A percentile compares a stretch with the other conserved stretches of the same genome.
Conservation (phyloP, 2,113 vertebrate genomes). For the Scalopus aquaticus region DNA sequence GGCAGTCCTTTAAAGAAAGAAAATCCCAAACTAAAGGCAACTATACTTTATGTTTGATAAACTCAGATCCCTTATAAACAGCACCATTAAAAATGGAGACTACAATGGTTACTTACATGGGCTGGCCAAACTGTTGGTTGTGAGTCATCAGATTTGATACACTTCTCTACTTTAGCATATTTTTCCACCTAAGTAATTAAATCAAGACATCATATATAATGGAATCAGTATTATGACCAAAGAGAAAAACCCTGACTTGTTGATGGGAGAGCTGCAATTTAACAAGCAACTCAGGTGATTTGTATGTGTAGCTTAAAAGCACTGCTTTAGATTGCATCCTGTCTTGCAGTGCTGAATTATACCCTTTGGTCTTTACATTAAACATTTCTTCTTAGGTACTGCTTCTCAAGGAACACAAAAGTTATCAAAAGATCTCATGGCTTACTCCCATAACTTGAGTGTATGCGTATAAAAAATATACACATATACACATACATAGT, state of each 20-base stretch:
- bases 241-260: not conserved
- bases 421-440: not conserved
- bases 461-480: not conserved
- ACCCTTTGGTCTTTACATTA: not conserved
- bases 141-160: slow-evolving; percentile 93
- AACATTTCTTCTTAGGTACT: not conserved
- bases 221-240: not conserved
- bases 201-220: slow-evolving; percentile 17
- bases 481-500: not conserved
- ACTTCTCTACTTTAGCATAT: slow-evolving; percentile 97
- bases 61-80: slow-evolving; percentile 42
- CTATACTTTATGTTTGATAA: not conserved
- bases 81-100: slow-evolving; percentile 57
- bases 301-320: not conserved
- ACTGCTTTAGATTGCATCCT: not conserved
- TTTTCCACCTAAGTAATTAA: slow-evolving; percentile 93
- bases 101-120: slow-evolving; percentile 88
- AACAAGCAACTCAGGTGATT: not conserved
- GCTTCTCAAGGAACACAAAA: not conserved
- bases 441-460: not conserved
- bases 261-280: not conserved
- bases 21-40: not conserved
- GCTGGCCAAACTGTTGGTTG: slow-evolving; percentile 96
- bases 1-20: not conserved
- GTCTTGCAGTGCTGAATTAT: not conserved